Base-by-base conservation (phyloP, 1,140 invertebrate genomes). In the Ptiloglossa arizonensis region DNA sequence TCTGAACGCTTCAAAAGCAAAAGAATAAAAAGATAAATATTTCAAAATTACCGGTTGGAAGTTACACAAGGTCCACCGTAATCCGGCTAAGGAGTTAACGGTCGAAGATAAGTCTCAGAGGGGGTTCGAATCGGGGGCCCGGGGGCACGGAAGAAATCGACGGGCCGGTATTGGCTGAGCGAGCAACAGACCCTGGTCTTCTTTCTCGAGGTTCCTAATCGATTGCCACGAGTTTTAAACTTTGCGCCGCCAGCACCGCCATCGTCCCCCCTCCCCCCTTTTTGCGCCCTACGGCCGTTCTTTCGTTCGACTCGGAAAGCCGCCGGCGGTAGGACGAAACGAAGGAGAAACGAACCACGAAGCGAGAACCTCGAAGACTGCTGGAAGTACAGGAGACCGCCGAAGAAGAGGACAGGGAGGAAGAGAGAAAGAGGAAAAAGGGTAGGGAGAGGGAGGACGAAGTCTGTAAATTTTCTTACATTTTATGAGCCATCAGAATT, bases 401-500 rank as follows among this genome's bases (percentile, higher is more conserved):
- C 9, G n/a, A 22, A 11, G 50, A 11, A 52, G 50, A 57, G 19
- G 41, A 57, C 27, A 57, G 54, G 35, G 73, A 48, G 48, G 46
- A 11, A 17, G 27, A 22, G 56, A 67, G 44, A 69, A 67, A 50
- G 76, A 29, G 19, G 8, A 8, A 17, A 66, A 64, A 56, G 73
- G 66, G 79, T 62, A 79, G 72, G 63, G 63, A 74, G 79, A 82
- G 69, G 69, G 78, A 81, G 79, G 88, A 84, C 82, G 82, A 90
- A 91, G 91, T 92, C 92, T 93, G 92, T 93, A 92, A 93, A 92
- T 92, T 93, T 93, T 93, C 92, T 92, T 93, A 92, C 91, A 92
- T 93, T 93, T 92, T 93, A 93, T 92, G 92, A 93, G 90, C 91
- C 91, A 93, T 93, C 92, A 93, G 91, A 93, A 93, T 92, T 93